These are phyloP conservation scores for Tineola bisselliella DNA, from an alignment of 2,888 invertebrate genomes.

Conservation along the genomic window DNA sequence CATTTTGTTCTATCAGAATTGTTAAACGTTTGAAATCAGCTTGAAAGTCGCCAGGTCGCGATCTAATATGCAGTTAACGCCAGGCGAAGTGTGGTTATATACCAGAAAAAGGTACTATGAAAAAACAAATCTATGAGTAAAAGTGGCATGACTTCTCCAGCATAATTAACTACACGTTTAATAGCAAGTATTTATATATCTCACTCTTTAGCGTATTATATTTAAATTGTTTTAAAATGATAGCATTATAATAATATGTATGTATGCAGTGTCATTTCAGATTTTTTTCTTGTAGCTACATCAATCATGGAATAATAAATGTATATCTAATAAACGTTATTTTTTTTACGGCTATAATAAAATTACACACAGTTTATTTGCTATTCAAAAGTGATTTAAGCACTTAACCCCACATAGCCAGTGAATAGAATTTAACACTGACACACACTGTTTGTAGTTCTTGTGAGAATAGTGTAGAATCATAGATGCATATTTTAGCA, in stretches of 20 bases:
- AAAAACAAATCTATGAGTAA: too few species aligned
- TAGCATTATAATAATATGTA: not conserved
- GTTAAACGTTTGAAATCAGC: too few species aligned
- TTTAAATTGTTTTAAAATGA: too few species aligned
- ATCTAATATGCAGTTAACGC: too few species aligned
- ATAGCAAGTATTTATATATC: not conserved
- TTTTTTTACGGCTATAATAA: not conserved
- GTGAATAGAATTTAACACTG: conserved; percentile 28
- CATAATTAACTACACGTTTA: not conserved
- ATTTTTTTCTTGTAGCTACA: not conserved
- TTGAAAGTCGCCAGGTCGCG: too few species aligned
- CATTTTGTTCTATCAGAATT: too few species aligned
- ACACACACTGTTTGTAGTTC: conserved; percentile 36
- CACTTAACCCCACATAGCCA: not conserved
- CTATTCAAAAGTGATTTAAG: not conserved
- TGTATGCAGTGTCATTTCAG: not conserved
- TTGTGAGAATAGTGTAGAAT: conserved; percentile 18
- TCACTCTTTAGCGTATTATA: conserved; percentile 1
- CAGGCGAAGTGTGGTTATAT: too few species aligned
- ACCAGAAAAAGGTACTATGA: too few species aligned
- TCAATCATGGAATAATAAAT: not conserved
- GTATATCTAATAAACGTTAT: not conserved
- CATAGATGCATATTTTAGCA: too few species aligned
- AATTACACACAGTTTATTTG: too few species aligned
- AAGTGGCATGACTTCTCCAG: too few species aligned